Conservation (phyloP, 2,797 vertebrate genomes). For the Macrochelys suwanniensis region DNA sequence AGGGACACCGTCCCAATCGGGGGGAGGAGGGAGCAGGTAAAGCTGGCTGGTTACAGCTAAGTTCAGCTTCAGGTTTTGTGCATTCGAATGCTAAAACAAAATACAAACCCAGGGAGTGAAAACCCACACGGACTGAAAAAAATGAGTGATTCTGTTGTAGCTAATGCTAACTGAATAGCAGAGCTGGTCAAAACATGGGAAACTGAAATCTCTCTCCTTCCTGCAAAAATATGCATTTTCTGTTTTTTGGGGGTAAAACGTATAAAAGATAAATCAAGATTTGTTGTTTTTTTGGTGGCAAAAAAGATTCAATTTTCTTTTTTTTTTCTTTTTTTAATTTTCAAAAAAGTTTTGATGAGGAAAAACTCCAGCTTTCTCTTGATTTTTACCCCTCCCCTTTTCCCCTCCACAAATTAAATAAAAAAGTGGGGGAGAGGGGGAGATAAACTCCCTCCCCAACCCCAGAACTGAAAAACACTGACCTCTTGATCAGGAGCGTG, state of each 20-base stretch:
- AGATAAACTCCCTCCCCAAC: no score
- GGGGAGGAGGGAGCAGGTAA: neutral
- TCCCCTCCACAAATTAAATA: no score
- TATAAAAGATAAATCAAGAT: no score
- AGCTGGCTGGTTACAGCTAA: rapidly evolving
- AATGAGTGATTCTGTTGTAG: neutral
- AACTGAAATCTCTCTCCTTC: neutral
- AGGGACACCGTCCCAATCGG: rapidly evolving
- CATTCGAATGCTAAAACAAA: rapidly evolving
- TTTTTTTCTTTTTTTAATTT: no score
- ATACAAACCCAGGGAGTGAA: rapidly evolving
- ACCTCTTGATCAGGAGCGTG: neutral
- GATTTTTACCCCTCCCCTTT: no score
- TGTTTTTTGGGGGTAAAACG: neutral
- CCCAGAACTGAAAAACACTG: neutral
- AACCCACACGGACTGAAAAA: rapidly evolving
- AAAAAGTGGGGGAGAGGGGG: no score
- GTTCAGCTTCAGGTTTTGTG: neutral
- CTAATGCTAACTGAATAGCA: neutral
- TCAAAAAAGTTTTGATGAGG: no score
- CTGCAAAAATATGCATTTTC: neutral
- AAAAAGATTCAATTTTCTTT: no score
- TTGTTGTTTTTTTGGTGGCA: no score
- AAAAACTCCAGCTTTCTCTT: no score
- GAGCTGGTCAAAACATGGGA: neutral